Evolutionary conservation across 23 tunicate species (phyloP).

Genomic region (Botrylloides violaceus): DNA sequence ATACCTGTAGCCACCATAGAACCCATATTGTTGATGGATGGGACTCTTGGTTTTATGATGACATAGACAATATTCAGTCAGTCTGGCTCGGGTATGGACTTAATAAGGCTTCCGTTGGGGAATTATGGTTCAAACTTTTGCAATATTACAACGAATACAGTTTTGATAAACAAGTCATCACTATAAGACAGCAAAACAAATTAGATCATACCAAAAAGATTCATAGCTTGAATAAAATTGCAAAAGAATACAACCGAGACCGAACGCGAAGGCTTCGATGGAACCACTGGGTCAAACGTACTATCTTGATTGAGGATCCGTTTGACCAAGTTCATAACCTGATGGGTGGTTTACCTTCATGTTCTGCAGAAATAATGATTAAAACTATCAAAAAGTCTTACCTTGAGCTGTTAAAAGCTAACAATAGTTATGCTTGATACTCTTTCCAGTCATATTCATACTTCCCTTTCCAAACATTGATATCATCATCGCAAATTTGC

Average conservation of each 20-base stretch:
- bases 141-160: constrained; percentile 1
- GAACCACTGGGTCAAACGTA: neutral
- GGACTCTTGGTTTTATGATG: constrained; percentile 20
- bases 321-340: constrained; percentile 16
- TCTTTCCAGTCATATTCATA: too few relatives aligned
- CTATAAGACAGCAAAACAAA: neutral
- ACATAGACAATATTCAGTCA: neutral
- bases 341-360: neutral
- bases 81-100: neutral
- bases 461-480: too few relatives aligned
- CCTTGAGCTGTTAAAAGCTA: neutral
- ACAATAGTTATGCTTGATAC: too few relatives aligned
- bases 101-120: neutral
- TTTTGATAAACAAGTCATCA: neutral
- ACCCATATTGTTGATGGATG: constrained; percentile 11
- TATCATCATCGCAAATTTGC: too few relatives aligned
- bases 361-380: neutral
- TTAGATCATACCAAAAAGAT: neutral
- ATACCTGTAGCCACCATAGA: neutral
- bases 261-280: neutral
- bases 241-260: neutral
- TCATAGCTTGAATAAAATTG: neutral
- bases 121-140: constrained; percentile 9
- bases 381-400: neutral
- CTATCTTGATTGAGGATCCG: constrained; percentile 1